Percentiles rank a stretch among this genome's conserved stretches.
Evolutionary conservation across 2,888 invertebrate species (phyloP).

Genomic region (Lithophane semibrunnea): DNA sequence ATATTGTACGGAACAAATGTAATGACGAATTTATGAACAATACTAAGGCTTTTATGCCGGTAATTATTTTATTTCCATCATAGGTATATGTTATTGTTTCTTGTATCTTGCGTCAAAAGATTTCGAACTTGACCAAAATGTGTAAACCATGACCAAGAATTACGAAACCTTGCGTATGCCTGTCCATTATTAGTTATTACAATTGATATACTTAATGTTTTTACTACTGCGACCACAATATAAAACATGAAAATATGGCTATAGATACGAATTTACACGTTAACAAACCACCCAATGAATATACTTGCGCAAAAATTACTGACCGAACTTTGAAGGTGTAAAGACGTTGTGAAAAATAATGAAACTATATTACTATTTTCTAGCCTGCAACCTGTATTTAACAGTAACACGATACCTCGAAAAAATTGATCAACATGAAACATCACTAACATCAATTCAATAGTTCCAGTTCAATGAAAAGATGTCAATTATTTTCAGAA

Average conservation of each 20-base stretch:
- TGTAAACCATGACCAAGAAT: slow-evolving; percentile 66
- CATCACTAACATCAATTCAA: background rate
- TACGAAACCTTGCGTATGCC: slow-evolving; percentile 25
- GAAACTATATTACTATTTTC: slow-evolving; percentile 16
- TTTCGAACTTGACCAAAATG: slow-evolving; percentile 68
- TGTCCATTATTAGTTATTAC: slow-evolving; percentile 24
- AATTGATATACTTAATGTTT: slow-evolving; percentile 8
- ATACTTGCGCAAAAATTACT: slow-evolving; percentile 57
- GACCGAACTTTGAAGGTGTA: slow-evolving; percentile 40
- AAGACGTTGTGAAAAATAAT: slow-evolving; percentile 55
- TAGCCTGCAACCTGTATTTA: background rate
- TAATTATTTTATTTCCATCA: slow-evolving; percentile 2
- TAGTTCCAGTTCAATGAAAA: background rate
- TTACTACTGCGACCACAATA: slow-evolving; percentile 7
- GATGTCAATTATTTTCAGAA: background rate
- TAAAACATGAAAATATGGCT: slow-evolving; percentile 25
- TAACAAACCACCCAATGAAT: slow-evolving; percentile 34
- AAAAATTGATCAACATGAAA: background rate
- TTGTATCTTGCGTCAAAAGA: slow-evolving; percentile 48
- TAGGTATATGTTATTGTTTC: slow-evolving; percentile 1
- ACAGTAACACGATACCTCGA: background rate
- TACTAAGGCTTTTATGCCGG: too few species aligned
- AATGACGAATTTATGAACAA: too few species aligned
- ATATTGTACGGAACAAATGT: too few species aligned
- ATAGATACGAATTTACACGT: slow-evolving; percentile 17